phyloP scores from a whole-genome alignment of 2,888 invertebrate species.

The Latrodectus hesperus region DNA sequence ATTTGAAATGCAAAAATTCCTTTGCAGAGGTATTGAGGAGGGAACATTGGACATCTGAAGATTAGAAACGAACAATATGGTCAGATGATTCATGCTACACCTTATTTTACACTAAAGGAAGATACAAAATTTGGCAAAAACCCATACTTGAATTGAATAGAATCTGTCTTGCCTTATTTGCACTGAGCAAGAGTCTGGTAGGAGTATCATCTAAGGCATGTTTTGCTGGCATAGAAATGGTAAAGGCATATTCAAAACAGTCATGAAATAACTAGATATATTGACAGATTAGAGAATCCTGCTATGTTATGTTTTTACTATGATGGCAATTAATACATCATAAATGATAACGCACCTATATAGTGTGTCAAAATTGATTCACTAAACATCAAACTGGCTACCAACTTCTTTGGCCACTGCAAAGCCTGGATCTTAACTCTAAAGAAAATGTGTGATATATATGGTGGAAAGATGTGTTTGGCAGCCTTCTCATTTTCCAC shows the following conservation, averaged over 20 bases:
- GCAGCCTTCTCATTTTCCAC: not conserved
- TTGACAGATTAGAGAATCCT: not conserved
- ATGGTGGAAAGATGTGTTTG: not conserved
- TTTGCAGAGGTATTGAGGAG: not conserved
- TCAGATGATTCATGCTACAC: not conserved
- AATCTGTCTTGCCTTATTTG: not conserved
- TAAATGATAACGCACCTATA: not conserved
- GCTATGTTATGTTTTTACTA: not conserved
- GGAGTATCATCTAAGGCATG: not conserved
- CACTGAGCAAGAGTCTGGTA: not conserved
- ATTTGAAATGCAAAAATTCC: not conserved
- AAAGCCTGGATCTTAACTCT: not conserved
- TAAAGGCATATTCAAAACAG: not conserved
- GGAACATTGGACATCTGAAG: not conserved
- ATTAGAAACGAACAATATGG: not conserved
- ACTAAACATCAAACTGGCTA: not conserved
- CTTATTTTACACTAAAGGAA: not conserved
- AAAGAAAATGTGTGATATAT: not conserved
- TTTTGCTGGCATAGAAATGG: not conserved
- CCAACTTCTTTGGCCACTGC: not conserved
- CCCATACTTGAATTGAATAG: not conserved
- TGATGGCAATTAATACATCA: not conserved
- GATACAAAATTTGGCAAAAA: not conserved
- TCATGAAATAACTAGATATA: not conserved
- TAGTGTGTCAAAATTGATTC: not conserved